These are phyloP conservation scores for Decapterus maruadsi DNA, from an alignment of 2,797 vertebrate genomes.

Conservation along the genomic window DNA sequence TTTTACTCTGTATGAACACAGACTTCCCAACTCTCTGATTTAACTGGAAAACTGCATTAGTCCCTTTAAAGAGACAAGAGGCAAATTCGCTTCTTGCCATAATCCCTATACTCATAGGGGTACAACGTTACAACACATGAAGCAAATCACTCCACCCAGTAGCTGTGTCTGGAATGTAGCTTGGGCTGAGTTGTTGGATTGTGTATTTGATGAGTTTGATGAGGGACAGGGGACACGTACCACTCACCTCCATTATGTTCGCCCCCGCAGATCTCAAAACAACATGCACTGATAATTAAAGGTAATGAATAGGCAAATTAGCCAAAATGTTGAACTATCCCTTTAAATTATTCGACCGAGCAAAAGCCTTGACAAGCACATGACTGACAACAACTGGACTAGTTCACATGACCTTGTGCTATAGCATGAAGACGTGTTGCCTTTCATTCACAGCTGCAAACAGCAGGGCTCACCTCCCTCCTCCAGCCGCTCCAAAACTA, in stretches of 20 bases:
- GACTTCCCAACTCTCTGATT: neutral
- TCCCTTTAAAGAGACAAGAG: neutral
- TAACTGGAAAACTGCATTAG: conserved; percentile 1
- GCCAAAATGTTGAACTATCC: neutral
- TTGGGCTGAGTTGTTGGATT: no score
- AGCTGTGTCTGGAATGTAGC: no score
- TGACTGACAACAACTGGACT: conserved; percentile 29
- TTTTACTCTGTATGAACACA: conserved; percentile 9
- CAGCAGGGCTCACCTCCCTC: conserved; percentile 18
- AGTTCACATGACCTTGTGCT: conserved; percentile 37
- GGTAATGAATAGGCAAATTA: no score
- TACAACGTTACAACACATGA: no score
- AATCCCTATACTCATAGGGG: no score
- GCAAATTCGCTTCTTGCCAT: no score
- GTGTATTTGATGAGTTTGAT: no score
- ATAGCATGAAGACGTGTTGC: conserved; percentile 18
- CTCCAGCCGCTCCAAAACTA: neutral
- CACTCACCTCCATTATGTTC: no score
- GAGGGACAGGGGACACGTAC: no score
- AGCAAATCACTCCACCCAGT: no score
- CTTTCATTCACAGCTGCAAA: conserved; percentile 53
- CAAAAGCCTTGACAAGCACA: conserved; percentile 13
- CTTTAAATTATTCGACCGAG: neutral
- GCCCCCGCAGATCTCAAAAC: no score
- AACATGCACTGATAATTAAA: no score